These are phyloP conservation scores for Deroplatys truncata DNA, from an alignment of 2,888 invertebrate species.

Conservation along the genomic window DNA sequence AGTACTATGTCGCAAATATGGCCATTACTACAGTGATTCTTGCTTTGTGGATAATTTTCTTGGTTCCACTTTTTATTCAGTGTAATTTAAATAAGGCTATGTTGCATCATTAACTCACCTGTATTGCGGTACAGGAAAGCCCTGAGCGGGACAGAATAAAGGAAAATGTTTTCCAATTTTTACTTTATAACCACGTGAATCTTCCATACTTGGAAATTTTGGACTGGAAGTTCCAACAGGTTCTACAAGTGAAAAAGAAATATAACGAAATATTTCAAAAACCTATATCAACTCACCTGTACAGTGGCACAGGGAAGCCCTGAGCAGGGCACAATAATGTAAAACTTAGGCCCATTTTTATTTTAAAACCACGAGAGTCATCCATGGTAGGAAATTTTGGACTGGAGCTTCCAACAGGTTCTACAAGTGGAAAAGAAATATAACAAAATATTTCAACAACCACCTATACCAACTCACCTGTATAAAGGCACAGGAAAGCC, in stretches of 20 bases:
- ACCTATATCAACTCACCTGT: conserved; percentile 49
- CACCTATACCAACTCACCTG: neutral
- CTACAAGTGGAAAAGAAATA: conserved; percentile 34
- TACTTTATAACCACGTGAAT: conserved; percentile 57
- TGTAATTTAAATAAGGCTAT: neutral
- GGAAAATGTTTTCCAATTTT: conserved; percentile 51
- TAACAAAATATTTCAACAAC: neutral
- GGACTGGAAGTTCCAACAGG: conserved; percentile 55
- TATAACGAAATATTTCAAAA: neutral
- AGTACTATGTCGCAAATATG: too few relatives aligned
- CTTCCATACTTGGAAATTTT: conserved; percentile 59
- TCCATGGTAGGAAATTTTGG: conserved; percentile 53
- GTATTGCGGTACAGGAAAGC: conserved; percentile 63
- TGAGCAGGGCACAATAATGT: conserved; percentile 50
- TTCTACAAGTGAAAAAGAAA: conserved; percentile 42
- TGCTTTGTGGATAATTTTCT: neutral
- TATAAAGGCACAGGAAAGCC: conserved; percentile 51
- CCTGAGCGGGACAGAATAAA: conserved; percentile 62
- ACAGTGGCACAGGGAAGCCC: conserved; percentile 51
- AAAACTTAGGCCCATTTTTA: conserved; percentile 42
- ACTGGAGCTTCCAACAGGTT: conserved; percentile 52
- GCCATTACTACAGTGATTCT: neutral
- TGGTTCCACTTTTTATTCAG: neutral
- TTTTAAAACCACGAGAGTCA: conserved; percentile 20
- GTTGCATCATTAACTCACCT: conserved; percentile 53